A percentile compares a stretch with the other conserved stretches of the same genome.
Conservation (phyloP, 2,113 vertebrate genomes). For the Ranitomeya variabilis region DNA sequence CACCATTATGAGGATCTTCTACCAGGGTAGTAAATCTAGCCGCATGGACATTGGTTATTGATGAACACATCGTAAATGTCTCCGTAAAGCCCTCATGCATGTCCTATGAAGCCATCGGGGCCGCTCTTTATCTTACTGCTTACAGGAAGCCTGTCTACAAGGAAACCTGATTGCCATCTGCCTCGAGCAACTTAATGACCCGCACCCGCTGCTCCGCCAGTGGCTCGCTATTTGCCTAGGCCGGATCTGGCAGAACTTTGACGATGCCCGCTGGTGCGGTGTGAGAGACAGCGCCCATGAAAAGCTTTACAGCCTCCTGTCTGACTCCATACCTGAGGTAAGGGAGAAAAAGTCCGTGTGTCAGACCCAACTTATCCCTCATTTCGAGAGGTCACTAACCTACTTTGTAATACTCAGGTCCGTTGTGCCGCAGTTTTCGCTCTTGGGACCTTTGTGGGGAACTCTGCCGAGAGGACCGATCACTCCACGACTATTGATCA, state of each 20-base stretch:
- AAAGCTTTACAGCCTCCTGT: slow-evolving; percentile 95
- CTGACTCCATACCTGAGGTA: slow-evolving; percentile 95
- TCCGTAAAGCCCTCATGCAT: neutral
- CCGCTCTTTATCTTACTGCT: neutral
- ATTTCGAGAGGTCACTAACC: neutral
- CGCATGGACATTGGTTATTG: neutral
- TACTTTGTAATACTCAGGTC: slow-evolving; percentile 73
- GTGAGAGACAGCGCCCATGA: slow-evolving; percentile 97
- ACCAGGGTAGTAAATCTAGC: neutral
- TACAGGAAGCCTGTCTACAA: slow-evolving; percentile 94
- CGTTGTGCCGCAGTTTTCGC: slow-evolving; percentile 93
- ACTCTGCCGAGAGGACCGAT: slow-evolving; percentile 92
- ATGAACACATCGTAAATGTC: neutral
- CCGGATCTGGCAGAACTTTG: slow-evolving; percentile 98
- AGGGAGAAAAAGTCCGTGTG: slow-evolving; percentile 12
- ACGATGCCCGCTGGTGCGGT: slow-evolving; percentile 94
- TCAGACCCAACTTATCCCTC: neutral
- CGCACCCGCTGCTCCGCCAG: slow-evolving; percentile 92
- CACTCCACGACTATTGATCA: slow-evolving; percentile 99
- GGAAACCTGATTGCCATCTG: slow-evolving; percentile 97
- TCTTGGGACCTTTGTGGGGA: slow-evolving; percentile 93
- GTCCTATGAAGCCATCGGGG: neutral
- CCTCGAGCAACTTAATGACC: slow-evolving; percentile 94
- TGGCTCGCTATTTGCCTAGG: slow-evolving; percentile 98
- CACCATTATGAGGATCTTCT: neutral